Percentiles rank a stretch among this genome's conserved stretches.
Conservation (phyloP, 2,797 vertebrate species). For the Craterocephalus amniculus region DNA sequence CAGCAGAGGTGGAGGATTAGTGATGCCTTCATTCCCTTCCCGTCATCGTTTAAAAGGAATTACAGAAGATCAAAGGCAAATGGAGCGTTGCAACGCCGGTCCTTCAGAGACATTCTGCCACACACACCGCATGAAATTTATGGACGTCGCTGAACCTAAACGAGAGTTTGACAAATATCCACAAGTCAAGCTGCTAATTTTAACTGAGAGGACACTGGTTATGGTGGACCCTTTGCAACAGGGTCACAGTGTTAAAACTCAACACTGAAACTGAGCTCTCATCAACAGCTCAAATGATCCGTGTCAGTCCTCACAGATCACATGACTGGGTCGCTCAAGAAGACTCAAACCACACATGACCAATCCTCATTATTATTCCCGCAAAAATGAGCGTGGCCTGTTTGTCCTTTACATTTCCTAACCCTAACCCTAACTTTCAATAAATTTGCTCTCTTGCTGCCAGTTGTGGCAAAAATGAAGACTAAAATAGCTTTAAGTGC, state of each 20-base stretch:
- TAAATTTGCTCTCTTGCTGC: constrained; percentile 2
- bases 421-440: neutral
- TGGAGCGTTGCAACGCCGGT: neutral
- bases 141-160: constrained; percentile 46
- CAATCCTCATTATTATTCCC: neutral
- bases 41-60: constrained; percentile 41
- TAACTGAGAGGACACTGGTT: constrained; percentile 58
- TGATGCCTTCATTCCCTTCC: constrained; percentile 31
- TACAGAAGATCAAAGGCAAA: constrained; percentile 38
- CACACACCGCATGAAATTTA: constrained; percentile 34
- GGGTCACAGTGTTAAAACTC: constrained; percentile 69
- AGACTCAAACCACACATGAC: constrained; percentile 12
- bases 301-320: constrained; percentile 47
- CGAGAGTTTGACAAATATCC: constrained; percentile 62
- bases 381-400: neutral
- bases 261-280: constrained; percentile 67
- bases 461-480: constrained; percentile 9
- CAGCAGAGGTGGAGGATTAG: constrained; percentile 38
- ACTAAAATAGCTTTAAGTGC: neutral
- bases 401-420: neutral
- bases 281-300: constrained; percentile 62
- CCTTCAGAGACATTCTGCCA: constrained; percentile 16
- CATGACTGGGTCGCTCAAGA: constrained; percentile 31
- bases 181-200: constrained; percentile 67
- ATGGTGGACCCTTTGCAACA: constrained; percentile 47